phyloP scores from a whole-genome alignment of 1,140 invertebrate species.

The Psix sp. region DNA sequence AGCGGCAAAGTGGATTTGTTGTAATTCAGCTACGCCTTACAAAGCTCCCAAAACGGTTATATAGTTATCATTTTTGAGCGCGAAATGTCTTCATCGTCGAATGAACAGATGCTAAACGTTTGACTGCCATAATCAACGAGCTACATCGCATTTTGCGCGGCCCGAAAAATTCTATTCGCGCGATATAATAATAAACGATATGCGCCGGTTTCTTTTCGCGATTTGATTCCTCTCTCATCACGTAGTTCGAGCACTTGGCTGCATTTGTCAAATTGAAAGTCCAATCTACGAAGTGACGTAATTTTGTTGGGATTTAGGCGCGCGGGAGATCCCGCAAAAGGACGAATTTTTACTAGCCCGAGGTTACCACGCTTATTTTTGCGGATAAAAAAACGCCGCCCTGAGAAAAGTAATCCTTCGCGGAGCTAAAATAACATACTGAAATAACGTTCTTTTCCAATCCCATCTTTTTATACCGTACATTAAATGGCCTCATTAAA shows the following conservation, averaged over 20 bases:
- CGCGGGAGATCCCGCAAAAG: slow-evolving; percentile 32
- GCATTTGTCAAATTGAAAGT: slow-evolving; percentile 62
- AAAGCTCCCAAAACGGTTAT: no score
- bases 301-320: slow-evolving; percentile 56
- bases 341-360: slow-evolving; percentile 46
- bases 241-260: slow-evolving; percentile 47
- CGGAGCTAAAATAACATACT: slow-evolving; percentile 33
- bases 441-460: no score
- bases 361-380: slow-evolving; percentile 46
- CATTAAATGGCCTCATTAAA: no score
- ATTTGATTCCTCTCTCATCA: slow-evolving; percentile 56
- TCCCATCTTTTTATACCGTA: no score
- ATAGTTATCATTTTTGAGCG: no score
- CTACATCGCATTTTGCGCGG: slow-evolving; percentile 2
- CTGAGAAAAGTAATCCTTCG: slow-evolving; percentile 45
- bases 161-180: slow-evolving; percentile 8
- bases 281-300: slow-evolving; percentile 61
- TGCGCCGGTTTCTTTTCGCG: slow-evolving; percentile 48
- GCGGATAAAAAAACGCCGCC: slow-evolving; percentile 39
- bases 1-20: no score
- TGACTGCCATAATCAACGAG: slow-evolving; percentile 1
- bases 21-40: no score
- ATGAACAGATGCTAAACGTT: slow-evolving; percentile 6
- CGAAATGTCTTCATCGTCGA: no score
- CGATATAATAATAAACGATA: slow-evolving; percentile 48